Conservation (phyloP, 35 echinoderm and acorn worm species). For the Holothuria glaberrima region DNA sequence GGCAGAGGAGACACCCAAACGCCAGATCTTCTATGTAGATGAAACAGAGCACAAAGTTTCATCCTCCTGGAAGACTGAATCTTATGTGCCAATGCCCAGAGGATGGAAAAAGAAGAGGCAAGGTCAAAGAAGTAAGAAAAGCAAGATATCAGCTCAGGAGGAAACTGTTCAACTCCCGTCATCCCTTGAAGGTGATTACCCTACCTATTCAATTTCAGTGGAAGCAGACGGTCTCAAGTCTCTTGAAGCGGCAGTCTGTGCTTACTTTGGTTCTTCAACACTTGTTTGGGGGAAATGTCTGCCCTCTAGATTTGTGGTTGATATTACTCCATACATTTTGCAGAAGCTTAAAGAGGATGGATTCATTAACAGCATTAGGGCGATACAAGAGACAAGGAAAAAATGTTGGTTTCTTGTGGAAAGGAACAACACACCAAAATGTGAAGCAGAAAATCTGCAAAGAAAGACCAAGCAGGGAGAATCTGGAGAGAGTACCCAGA, state of each 20-base stretch:
- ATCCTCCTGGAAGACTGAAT: background rate
- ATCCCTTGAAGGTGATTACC: background rate
- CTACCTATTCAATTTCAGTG: background rate
- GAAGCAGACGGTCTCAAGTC: background rate
- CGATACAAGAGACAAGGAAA: constrained; percentile 17
- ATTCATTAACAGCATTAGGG: background rate
- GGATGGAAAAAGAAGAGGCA: constrained; percentile 3
- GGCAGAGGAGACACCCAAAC: background rate
- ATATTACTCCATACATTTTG: background rate
- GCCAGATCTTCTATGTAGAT: constrained; percentile 23
- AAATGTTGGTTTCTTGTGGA: constrained; percentile 36
- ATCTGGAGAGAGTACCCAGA: no score
- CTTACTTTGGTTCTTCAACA: background rate
- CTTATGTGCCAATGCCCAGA: constrained; percentile 25
- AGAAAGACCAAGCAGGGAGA: no score
- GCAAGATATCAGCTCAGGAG: background rate
- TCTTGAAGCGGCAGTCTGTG: background rate
- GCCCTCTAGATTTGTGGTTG: background rate
- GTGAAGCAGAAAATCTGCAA: no score
- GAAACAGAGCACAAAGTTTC: background rate
- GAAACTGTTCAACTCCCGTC: background rate
- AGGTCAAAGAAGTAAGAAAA: background rate
- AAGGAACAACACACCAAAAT: background rate
- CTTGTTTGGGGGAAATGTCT: constrained; percentile 8
- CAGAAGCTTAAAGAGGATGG: background rate